Evolutionary conservation across 2,888 invertebrate species (phyloP).

Genomic region (Pristionchus fissidentatus): DNA sequence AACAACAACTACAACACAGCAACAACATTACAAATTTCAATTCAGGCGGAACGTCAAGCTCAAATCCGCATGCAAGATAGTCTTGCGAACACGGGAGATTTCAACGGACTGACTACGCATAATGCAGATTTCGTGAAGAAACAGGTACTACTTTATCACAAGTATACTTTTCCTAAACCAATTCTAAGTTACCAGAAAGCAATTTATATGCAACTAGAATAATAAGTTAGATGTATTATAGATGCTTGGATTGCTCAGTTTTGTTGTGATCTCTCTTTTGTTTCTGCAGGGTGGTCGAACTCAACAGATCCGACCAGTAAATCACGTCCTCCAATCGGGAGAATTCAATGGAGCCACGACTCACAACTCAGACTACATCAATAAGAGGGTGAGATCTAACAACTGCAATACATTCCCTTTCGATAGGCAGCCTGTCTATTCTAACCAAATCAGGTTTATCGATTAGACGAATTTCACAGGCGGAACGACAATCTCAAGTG

Average conservation of each 20-base stretch:
- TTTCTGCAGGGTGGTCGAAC: not conserved
- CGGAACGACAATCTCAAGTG: constrained; percentile 2
- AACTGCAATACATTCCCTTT: not conserved
- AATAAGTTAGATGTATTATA: too few species aligned
- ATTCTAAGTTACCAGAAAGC: too few species aligned
- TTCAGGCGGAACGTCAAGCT: constrained; percentile 50
- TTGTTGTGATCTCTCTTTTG: too few species aligned
- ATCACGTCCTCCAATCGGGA: constrained; percentile 50
- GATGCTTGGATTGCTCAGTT: not conserved
- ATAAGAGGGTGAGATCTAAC: not conserved
- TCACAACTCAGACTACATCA: constrained; percentile 4
- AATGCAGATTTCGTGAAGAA: constrained; percentile 58
- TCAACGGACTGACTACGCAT: constrained; percentile 59
- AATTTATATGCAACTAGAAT: too few species aligned
- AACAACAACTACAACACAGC: too few species aligned
- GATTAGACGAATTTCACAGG: not conserved
- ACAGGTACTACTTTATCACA: constrained; percentile 46
- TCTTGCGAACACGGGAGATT: constrained; percentile 55
- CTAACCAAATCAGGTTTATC: not conserved
- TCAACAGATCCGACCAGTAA: constrained; percentile 21
- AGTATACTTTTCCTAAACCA: not conserved
- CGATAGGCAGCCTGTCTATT: not conserved
- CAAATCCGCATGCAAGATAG: constrained; percentile 52
- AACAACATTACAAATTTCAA: not conserved
- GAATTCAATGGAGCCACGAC: constrained; percentile 55